These are phyloP conservation scores for Battus philenor DNA, from an alignment of 1,140 invertebrate genomes.

Conservation along the genomic window DNA sequence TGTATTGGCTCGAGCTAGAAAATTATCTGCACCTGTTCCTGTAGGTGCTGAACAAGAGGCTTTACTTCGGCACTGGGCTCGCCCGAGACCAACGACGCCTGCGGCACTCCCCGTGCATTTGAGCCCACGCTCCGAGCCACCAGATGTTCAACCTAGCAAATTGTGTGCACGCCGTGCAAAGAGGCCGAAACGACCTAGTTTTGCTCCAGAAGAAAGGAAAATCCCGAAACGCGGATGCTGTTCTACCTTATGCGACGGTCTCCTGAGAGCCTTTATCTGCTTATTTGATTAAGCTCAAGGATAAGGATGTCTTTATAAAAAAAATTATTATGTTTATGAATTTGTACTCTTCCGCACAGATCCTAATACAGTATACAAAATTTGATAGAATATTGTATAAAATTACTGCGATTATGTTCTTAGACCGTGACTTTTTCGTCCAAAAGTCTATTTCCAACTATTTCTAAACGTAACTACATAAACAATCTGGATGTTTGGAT, in stretches of 20 bases:
- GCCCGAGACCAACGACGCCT: slow-evolving; percentile 47
- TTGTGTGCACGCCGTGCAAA: slow-evolving; percentile 55
- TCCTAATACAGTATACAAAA: too few species aligned
- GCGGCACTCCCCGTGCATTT: slow-evolving; percentile 56
- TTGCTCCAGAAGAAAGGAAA: slow-evolving; percentile 50
- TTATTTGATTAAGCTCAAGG: slow-evolving; percentile 57
- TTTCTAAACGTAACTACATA: too few species aligned
- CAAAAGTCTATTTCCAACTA: too few species aligned
- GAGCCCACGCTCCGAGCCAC: slow-evolving; percentile 54
- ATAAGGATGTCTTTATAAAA: neutral
- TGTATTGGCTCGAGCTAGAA: slow-evolving; percentile 51
- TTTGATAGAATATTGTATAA: too few species aligned
- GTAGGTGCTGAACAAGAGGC: slow-evolving; percentile 60
- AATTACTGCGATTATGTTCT: too few species aligned
- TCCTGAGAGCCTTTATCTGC: slow-evolving; percentile 63
- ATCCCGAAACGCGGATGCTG: slow-evolving; percentile 52
- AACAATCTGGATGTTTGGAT: too few species aligned
- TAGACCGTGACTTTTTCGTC: too few species aligned
- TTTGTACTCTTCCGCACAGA: too few species aligned
- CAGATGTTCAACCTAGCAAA: slow-evolving; percentile 51
- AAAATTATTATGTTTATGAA: too few species aligned
- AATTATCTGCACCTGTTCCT: slow-evolving; percentile 55
- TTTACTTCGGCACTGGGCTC: slow-evolving; percentile 57
- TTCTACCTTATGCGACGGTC: slow-evolving; percentile 48
- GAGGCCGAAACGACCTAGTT: slow-evolving; percentile 59